Evolutionary conservation across 1,140 invertebrate species (phyloP), one percentile per base, ranked within the genome.

Genomic region (Drosophila carrolli): DNA sequence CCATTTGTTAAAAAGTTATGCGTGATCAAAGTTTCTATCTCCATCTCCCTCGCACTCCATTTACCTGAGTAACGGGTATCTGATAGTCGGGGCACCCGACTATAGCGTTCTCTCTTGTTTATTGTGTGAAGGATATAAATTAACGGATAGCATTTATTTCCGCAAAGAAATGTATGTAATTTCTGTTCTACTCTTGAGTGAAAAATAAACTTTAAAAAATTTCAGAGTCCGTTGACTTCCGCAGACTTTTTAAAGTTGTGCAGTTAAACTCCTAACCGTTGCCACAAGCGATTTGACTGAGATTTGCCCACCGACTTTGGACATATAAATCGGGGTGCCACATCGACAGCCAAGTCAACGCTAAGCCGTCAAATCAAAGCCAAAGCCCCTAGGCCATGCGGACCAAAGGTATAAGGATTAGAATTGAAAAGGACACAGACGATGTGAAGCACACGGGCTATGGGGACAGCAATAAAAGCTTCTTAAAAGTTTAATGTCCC

Each of bases 401-500:
- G 46, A 47, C 51, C 47, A 55, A 54, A 81, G 38, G 75, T 67
- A 70, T 78, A 76, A 14, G 73, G 73, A 75, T 75, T 75, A 76
- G 79, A 88, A 88, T 65, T 68, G 78, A 78, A 71, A 81, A 78
- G 82, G 74, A 78, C 37, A 40, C 54, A 53, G 55, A 56, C 50
- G 27, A 38, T 41, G 65, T 68, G 48, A 27, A 70, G 65, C 50
- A 54, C 60, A 48, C 16, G 56, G 51, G 13, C 40, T 48, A 54
- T 23, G 35, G 72, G 63, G 37, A 37, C 58, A 72, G 83, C 75
- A 86, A 78, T 86, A 85, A 82, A 86, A 86, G 82, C 75, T 71
- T 88, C 82, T 88, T 86, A 79, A 86, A 88, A 86, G 82, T 86
- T 78, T 82, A 86, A 86, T 88, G 82, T 75, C 79, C 75, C 61